Evolutionary conservation across 2,113 vertebrate genomes (phyloP).

Genomic region (Benthochromis sp.): DNA sequence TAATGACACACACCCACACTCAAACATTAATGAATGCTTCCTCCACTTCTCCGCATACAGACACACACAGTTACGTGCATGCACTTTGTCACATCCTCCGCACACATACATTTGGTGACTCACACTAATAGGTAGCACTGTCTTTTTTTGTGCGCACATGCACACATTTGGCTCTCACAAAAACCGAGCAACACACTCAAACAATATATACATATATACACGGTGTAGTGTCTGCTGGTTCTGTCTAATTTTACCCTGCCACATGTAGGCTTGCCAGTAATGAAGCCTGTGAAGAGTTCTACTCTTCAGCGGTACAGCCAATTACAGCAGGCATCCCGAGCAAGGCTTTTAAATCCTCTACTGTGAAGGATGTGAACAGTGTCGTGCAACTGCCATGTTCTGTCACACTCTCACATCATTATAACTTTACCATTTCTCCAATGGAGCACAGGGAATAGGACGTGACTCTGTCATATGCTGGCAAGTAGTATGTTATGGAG

Average conservation of each 20-base stretch:
- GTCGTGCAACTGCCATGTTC: neutral
- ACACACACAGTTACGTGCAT: neutral
- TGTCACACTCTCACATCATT: constrained; percentile 6
- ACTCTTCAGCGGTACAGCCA: constrained; percentile 28
- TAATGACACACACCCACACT: neutral
- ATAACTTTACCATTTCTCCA: neutral
- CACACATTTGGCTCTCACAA: neutral
- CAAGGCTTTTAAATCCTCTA: constrained; percentile 3
- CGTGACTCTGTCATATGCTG: constrained; percentile 9
- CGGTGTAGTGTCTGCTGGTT: neutral
- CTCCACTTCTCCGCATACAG: neutral
- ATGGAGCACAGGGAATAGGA: neutral
- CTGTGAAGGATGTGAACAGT: neutral
- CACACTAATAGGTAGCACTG: neutral
- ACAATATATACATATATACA: neutral
- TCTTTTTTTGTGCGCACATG: neutral
- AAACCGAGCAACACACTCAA: neutral
- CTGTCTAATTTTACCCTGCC: constrained; percentile 7
- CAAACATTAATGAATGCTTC: constrained; percentile 2
- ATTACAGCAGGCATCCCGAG: constrained; percentile 39
- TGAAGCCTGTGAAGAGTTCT: constrained; percentile 28
- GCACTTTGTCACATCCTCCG: neutral
- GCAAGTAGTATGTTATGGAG: constrained; percentile 38
- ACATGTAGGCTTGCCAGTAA: constrained; percentile 29
- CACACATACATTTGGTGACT: neutral